Base-by-base conservation (phyloP, 2,113 vertebrate genomes). In the Typhlomys cinereus region DNA sequence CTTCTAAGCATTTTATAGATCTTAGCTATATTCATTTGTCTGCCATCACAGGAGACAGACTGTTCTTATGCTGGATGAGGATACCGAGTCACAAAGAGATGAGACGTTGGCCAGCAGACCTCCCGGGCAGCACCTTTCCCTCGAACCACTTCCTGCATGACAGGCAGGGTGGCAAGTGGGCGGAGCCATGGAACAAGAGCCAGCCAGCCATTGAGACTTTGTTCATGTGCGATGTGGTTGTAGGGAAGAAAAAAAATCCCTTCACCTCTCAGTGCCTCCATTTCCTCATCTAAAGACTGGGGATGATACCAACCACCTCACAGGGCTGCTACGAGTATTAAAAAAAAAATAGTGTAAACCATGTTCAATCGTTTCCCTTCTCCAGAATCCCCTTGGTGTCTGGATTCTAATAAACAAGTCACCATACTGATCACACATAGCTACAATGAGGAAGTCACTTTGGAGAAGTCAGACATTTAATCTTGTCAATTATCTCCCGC, bases 261-360 rank as follows among this genome's bases (percentile, higher is more conserved):
- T 76, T 84, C 54, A 46, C 17, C 23, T 44, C 46, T 52, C 23
- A 25, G 27, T 3, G 50, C 44, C 67, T 89, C 82, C 0, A 46
- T 89, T 90, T 91, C 14, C 64, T 71, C 29, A n/a, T 48, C 71
- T 92, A 4, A 44, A 86, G 78, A 69, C 36, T 13, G 34, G 39
- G 41, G 18, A 73, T 69, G 59, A 66, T 41, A 20, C 76, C 27
- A 15, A 4, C 27, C n/a, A 75, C 41, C 23, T 85, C 48, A n/a
- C 20, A 85, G 29, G 20, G 25, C 21, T 46, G 18, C 59, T 78
- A 1, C 15, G 62, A 52, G n/a, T 34, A 31, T 21, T 61, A 34
- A 89, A 81, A 41, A 61, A 74, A 89, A 92, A 17, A 52, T n/a
- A 70, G 39, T 12, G 11, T 11, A 15, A 62, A 79, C 39, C 36